Evolutionary conservation across 2,888 invertebrate species (phyloP).

Genomic region (Tipula vernalis): DNA sequence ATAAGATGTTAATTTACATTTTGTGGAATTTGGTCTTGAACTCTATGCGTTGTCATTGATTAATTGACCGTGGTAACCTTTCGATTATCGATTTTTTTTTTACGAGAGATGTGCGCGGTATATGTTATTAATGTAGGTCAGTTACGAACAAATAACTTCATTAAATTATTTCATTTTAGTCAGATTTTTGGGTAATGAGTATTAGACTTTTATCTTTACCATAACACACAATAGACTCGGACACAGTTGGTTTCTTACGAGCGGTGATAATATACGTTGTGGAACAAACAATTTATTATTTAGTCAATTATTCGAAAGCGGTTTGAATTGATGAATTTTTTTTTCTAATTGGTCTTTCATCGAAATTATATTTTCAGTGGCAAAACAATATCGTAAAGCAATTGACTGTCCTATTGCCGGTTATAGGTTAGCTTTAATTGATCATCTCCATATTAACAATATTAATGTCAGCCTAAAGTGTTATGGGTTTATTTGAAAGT

Average conservation of each 20-base stretch:
- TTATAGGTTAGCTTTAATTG: too few species aligned
- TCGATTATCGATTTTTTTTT: not conserved
- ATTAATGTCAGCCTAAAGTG: too few species aligned
- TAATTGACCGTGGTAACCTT: not conserved
- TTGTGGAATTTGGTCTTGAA: not conserved
- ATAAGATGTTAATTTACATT: not conserved
- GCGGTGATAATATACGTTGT: not conserved
- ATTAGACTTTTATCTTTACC: not conserved
- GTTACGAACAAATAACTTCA: not conserved
- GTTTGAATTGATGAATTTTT: not conserved
- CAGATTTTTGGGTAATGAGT: not conserved
- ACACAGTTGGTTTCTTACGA: not conserved
- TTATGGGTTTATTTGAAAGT: too few species aligned
- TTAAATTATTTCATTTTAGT: not conserved
- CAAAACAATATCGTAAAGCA: too few species aligned
- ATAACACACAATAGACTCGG: not conserved
- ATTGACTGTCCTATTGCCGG: too few species aligned
- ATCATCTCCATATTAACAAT: too few species aligned
- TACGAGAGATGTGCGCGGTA: not conserved
- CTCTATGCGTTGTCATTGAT: not conserved
- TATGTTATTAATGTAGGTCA: not conserved
- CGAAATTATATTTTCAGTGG: too few species aligned
- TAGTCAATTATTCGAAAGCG: not conserved
- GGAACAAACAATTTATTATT: not conserved
- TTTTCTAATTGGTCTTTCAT: not conserved